phyloP scores from a whole-genome alignment of 2,797 vertebrate genomes.

The Argya squamiceps region DNA sequence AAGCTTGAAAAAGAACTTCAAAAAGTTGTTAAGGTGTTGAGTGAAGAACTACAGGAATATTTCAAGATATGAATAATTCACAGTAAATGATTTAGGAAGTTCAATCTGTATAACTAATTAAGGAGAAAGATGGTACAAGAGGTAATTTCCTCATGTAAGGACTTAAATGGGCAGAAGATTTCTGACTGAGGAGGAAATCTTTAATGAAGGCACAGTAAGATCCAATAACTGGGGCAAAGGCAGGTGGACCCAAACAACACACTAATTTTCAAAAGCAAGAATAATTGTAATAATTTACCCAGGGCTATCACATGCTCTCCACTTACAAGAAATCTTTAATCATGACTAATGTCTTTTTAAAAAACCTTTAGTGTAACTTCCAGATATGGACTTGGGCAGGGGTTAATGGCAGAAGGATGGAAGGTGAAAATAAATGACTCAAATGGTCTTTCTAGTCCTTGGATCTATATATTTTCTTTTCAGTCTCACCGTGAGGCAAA shows the following conservation, averaged over 20 bases:
- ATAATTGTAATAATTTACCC: conserved; percentile 11
- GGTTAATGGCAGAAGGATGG: background rate
- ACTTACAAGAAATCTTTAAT: conserved; percentile 1
- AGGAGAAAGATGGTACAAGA: conserved; percentile 30
- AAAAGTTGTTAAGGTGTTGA: background rate
- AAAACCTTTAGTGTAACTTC: background rate
- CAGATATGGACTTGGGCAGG: background rate
- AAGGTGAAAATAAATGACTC: background rate
- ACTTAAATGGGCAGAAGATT: conserved; percentile 23
- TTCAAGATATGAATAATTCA: conserved; percentile 47
- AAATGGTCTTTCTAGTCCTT: background rate
- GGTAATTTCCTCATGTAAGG: conserved; percentile 31
- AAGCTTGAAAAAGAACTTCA: background rate
- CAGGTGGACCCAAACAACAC: conserved; percentile 12
- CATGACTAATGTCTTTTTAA: conserved; percentile 3
- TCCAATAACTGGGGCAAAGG: background rate
- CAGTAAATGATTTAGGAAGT: conserved; percentile 45
- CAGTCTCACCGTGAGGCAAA: background rate
- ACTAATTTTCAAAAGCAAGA: conserved; percentile 1
- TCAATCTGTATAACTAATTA: conserved; percentile 59
- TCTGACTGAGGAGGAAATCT: conserved; percentile 13
- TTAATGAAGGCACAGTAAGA: conserved; percentile 7
- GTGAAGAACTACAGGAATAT: background rate
- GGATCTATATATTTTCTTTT: background rate
- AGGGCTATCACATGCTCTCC: background rate